Evolutionary conservation across 2,113 vertebrate genomes (phyloP).

Genomic region (Petromus typicus): DNA sequence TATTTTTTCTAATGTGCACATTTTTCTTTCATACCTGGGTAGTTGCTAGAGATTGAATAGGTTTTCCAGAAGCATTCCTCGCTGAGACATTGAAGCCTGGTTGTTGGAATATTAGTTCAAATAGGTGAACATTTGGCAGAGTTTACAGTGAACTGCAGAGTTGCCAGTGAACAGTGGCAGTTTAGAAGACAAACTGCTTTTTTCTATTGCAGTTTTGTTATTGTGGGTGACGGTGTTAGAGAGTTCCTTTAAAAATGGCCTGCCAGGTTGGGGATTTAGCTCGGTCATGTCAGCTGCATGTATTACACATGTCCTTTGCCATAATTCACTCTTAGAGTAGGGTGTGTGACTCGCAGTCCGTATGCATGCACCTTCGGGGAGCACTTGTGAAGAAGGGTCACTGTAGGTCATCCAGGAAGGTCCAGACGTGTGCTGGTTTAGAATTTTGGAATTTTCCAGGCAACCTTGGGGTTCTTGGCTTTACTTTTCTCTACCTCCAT

Average conservation of each 20-base stretch:
- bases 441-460: neutral
- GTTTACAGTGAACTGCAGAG: no score
- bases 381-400: neutral
- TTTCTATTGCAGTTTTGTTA: neutral
- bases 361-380: neutral
- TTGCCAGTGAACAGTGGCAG: neutral
- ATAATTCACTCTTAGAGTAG: neutral
- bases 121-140: no score
- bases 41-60: neutral
- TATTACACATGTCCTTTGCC: neutral
- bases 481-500: neutral
- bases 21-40: slow-evolving; percentile 9
- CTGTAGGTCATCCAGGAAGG: neutral
- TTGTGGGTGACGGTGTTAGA: neutral
- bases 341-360: neutral
- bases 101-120: neutral
- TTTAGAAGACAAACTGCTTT: neutral
- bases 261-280: neutral
- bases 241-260: neutral
- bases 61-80: neutral
- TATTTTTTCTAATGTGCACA: neutral
- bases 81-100: neutral
- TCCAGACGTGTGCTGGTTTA: neutral
- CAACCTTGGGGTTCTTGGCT: neutral
- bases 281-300: neutral